Evolutionary conservation across 1,140 invertebrate genomes (phyloP), one percentile per base, ranked within the genome.

Genomic region (Bombus confusus): DNA sequence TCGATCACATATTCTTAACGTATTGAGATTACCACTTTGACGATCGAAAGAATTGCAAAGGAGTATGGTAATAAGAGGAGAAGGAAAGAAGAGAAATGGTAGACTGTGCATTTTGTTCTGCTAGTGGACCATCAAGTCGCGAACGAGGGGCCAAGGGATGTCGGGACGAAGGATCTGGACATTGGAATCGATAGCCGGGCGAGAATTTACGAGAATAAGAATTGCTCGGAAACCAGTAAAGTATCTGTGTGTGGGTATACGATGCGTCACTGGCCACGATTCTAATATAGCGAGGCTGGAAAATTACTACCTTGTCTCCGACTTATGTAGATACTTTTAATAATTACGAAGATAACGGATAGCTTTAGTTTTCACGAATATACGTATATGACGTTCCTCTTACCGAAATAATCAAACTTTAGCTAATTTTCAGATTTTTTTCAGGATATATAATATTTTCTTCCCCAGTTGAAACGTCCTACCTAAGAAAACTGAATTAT

Each of bases 191-290:
- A 47, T 31, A 74, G 4, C 15, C 43, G 8, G 39, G 3, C 9
- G 71, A 73, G 39, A 73, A 43, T 73, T 73, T 73, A 73, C 28
- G 71, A 41, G 39, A 73, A 73, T 43, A 47, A 25, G n/a, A 73
- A 73, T 73, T 43, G 18, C 28, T 22, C 9, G 18, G 3, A 22
- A 47, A 9, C 9, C 13, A 12, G 37, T 4, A 25, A 37, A 69
- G 34, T 69, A 18, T 15, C 28, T 15, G 0, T 0, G 1, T 31
- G 62, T 28, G 25, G 4, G 10, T 72, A 25, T 72, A 25, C 25
- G 37, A 8, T 4, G 12, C 0, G 25, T 22, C 28, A 4, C 28
- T 62, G 3, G 59, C 59, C 4, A 28, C 28, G 12, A 12, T 62
- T 28, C 10, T 13, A n/a, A 62, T 62, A 28, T 4, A 5, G 2